Evolutionary conservation across 2,113 vertebrate species (phyloP), one percentile per base, ranked within the genome.

Genomic region (Gymnocephalus cernua): DNA sequence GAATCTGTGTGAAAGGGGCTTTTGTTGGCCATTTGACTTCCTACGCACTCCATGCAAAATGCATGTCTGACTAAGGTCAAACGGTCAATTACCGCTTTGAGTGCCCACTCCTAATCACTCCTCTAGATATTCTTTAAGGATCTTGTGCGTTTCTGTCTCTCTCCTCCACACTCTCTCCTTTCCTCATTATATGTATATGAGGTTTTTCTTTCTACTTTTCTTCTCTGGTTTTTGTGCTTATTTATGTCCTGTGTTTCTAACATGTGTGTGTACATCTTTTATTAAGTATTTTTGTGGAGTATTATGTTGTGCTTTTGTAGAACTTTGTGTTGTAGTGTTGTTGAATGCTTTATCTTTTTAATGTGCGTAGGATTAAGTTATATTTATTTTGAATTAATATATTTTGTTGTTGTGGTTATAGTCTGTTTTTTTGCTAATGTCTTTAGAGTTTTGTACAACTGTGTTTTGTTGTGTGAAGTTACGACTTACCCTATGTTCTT

Each of bases 21-120:
- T 41, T 67, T 77, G 77, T 90, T 88, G 91, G 85, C 85, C 82
- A 79, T 89, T 90, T 93, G 82, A 91, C 85, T 82, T 89, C 41
- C 51, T 74, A 27, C 1, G 67, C 76, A 74, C 80, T 74, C 77
- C 64, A 77, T 83, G 83, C 79, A 80, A 68, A 77, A 86, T 89
- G 92, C 90, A 92, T 91, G 93, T 86, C 89, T 92, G 78, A 63
- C 27, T 61, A 80, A 91, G 89, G 88, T 92, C 83, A 87, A 90
- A 87, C 56, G 80, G 84, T 86, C 85, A 89, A 87, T 88, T 79
- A 67, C 21, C 51, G 23, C 80, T 85, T 62, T 86, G 86, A 88
- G 83, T 87, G 76, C 29, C 79, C 67, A 45, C 58, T 88, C 53
- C 75, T 66, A 83, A 73, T 84, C 78, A 86, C 77, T 84, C 29